These are phyloP conservation scores for Urocynchramus pylzowi DNA, from an alignment of 2,113 vertebrate genomes.

Conservation along the genomic window DNA sequence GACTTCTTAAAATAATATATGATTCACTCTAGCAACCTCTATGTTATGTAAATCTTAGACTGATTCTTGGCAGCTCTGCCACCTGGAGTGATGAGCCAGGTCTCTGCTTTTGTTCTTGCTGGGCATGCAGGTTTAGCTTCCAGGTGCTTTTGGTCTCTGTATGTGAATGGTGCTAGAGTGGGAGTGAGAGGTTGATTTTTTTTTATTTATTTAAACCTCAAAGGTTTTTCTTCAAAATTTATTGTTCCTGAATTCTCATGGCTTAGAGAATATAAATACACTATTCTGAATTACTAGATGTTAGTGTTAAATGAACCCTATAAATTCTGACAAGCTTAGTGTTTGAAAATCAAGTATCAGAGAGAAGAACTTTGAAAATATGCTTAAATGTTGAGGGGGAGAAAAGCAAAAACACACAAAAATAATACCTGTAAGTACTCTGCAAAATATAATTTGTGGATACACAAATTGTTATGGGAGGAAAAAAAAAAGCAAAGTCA, in stretches of 20 bases:
- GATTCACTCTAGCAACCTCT: background rate
- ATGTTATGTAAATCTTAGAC: background rate
- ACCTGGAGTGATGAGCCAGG: background rate
- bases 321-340: background rate
- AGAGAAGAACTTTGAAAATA: background rate
- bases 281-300: background rate
- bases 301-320: background rate
- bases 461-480: background rate
- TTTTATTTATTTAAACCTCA: background rate
- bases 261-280: background rate
- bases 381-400: background rate
- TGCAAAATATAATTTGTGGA: background rate
- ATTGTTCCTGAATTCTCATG: background rate
- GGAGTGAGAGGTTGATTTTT: background rate
- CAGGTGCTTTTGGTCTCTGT: background rate
- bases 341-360: background rate
- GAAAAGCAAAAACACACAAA: background rate
- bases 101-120: background rate
- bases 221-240: background rate
- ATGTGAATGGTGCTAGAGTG: background rate
- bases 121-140: background rate
- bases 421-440: background rate
- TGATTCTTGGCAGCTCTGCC: conserved; percentile 1
- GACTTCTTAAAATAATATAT: conserved; percentile 10
- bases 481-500: background rate